phyloP scores from a whole-genome alignment of 2,888 invertebrate genomes.

The Ochlodes sylvanus region DNA sequence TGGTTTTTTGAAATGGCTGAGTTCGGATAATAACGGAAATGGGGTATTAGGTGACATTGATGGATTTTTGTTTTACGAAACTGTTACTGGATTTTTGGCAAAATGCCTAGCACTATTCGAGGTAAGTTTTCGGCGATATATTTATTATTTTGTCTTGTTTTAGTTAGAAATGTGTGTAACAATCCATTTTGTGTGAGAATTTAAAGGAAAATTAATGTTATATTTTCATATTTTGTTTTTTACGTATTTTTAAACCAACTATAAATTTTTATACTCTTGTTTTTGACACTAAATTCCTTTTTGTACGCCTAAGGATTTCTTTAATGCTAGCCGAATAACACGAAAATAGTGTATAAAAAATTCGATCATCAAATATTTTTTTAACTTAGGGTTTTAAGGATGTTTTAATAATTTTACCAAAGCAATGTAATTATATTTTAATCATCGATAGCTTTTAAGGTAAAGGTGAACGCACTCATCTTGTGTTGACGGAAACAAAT shows the following conservation, averaged over 20 bases:
- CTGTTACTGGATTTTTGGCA: constrained; percentile 61
- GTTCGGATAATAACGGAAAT: constrained; percentile 58
- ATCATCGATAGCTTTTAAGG: neutral
- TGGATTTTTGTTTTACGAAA: constrained; percentile 48
- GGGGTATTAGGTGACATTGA: constrained; percentile 54
- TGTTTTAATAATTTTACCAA: too few species aligned
- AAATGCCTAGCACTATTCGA: constrained; percentile 83
- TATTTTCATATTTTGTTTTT: neutral
- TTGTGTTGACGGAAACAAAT: constrained; percentile 64
- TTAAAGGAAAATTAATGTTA: constrained; percentile 1
- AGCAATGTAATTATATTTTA: neutral
- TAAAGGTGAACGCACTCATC: constrained; percentile 60
- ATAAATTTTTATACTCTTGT: too few species aligned
- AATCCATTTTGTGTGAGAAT: constrained; percentile 12
- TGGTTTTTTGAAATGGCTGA: constrained; percentile 57
- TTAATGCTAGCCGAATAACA: neutral
- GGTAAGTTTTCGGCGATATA: constrained; percentile 60
- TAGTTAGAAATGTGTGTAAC: constrained; percentile 10
- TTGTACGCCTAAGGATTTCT: too few species aligned
- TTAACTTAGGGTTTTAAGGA: too few species aligned
- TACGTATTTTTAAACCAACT: too few species aligned
- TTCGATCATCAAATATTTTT: too few species aligned
- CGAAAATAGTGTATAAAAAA: neutral
- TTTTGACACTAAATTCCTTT: too few species aligned
- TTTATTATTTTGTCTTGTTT: constrained; percentile 25